Base-by-base conservation (phyloP, 2,113 vertebrate genomes). In the Stomatorhinus ivindoensis region DNA sequence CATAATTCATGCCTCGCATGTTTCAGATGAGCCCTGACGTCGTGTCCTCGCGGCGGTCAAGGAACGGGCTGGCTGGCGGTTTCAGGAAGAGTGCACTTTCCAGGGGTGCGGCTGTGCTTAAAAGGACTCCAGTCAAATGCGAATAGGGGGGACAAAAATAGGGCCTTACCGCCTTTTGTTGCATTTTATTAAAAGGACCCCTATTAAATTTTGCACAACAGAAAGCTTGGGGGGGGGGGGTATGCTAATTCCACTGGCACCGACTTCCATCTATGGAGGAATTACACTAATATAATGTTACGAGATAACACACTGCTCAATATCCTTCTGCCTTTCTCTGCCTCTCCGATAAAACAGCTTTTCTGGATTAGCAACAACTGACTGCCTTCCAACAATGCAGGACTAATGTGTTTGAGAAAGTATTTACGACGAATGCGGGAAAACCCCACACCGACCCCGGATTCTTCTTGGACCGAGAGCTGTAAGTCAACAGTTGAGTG, bases 301-400 rank as follows among this genome's bases (percentile, higher is more conserved):
- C n/a, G 85, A 87, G 85, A 87, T 87, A 87, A 87, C 85, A 53
- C 85, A 53, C 85, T 87, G 85, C 85, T 87, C 85, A 87, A 53
- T 87, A 87, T 87, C 85, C 85, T 53, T 17, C 85, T 87, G 85
- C 27, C 85, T 87, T 87, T 87, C 85, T 87, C 27, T 53, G 48
- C 50, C 50, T 3, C 50, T 6, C n/a, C n/a, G 85, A 87, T 87
- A 53, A 87, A 87, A 51, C 44, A 55, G 50, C n/a, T 87, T 87
- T 87, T 87, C 85, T 87, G 85, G 85, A 87, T 87, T 87, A 87
- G 85, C n/a, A 53, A 87, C 48, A 87, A 87, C 48, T 35, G 48
- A 87, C 85, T 87, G 85, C 85, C 85, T 87, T 51, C 85, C 50
- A 35, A 87, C 85, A 87, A 87, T 87, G 47, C 27, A 39, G 15